Evolutionary conservation across 2,888 invertebrate genomes (phyloP), one percentile per base, ranked within the genome.

Genomic region (Drosophila multiciliata): DNA sequence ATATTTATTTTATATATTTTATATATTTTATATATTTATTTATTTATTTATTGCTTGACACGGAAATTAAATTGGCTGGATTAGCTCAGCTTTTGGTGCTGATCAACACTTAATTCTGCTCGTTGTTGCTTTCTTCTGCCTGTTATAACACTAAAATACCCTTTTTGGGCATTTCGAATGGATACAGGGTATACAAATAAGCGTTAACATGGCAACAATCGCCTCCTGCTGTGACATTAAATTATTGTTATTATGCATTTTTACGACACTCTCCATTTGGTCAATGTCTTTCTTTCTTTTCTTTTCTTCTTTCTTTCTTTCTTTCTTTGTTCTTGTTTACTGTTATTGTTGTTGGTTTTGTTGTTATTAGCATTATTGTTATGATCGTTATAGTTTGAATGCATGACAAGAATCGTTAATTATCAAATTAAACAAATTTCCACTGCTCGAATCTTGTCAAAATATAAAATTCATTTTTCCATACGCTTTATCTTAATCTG

Each of bases 161-260:
- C 15, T n/a, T 35, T 3, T 15, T 33, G 4, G 20, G 8, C 52
- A 33, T 23, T 8, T 8, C 8, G 15, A 8, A 8, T 23, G 52
- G 17, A 6, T 50, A 32, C 52, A 35, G 55, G 55, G 55, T 40
- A 38, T 55, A 29, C 7, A 82, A 90, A 89, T 84, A 89, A 92
- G 92, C 93, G 93, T 92, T 93, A 93, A 93, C 93, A 93, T 93
- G 93, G 92, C 88, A 92, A 93, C 93, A 93, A 93, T 92, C 91
- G 91, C 84, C 87, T 90, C 93, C 93, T 89, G 93, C 92, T 91
- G 93, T 83, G 93, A 89, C 90, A 91, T 89, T 92, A 92, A 92
- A 92, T 91, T 92, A 92, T 91, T 91, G 89, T 91, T 91, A 90
- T 90, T 91, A 87, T 91, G 83, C 83, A 91, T 84, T 90, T 89